These are phyloP conservation scores for Murina feae DNA, from an alignment of 2,113 vertebrate species.

Conservation along the genomic window DNA sequence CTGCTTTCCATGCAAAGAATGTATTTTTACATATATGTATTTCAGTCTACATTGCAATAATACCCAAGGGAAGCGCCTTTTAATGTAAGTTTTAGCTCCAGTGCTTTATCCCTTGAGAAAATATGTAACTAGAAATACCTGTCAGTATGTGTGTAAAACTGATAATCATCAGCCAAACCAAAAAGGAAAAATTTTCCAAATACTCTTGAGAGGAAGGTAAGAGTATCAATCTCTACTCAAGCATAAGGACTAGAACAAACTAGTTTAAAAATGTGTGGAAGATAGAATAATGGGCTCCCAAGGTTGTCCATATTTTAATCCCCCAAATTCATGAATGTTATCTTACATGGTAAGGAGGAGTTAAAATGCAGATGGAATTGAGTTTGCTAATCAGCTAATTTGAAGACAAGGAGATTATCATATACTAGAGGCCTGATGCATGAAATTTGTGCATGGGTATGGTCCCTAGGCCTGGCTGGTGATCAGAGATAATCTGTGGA, in stretches of 20 bases:
- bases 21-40: background rate
- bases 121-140: background rate
- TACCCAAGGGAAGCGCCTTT: background rate
- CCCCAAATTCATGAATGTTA: background rate
- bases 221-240: background rate
- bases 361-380: background rate
- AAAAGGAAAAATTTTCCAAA: background rate
- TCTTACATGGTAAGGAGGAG: background rate
- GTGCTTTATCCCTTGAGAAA: background rate
- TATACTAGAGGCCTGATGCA: too few relatives aligned
- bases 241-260: background rate
- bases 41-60: background rate
- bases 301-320: background rate
- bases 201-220: background rate
- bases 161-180: background rate
- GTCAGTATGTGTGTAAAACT: background rate
- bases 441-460: too few relatives aligned
- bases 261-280: background rate
- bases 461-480: too few relatives aligned
- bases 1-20: constrained; percentile 1
- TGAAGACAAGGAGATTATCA: background rate
- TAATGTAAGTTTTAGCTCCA: background rate
- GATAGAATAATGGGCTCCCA: background rate
- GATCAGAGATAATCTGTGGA: too few relatives aligned
- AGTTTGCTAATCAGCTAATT: background rate